Evolutionary conservation across 2,797 vertebrate genomes (phyloP).

Genomic region (Hoplostethus atlanticus): DNA sequence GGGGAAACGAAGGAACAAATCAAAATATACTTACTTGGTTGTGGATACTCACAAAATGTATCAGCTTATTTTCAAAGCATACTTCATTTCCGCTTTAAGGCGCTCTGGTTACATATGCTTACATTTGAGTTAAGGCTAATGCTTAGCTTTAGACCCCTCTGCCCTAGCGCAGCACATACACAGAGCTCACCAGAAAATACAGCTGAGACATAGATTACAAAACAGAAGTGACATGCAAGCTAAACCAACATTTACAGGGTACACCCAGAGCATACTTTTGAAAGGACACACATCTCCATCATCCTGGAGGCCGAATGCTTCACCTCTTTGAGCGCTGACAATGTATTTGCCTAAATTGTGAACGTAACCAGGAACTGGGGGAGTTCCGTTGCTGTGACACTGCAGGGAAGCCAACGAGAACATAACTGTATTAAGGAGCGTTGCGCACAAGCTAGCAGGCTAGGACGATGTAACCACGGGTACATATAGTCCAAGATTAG

Average conservation of each 20-base stretch:
- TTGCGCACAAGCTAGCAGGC: slow-evolving; percentile 9
- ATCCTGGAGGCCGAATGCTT: neutral
- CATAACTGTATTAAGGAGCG: slow-evolving; percentile 3
- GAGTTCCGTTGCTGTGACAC: neutral
- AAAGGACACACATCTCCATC: neutral
- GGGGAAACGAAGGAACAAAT: neutral
- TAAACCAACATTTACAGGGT: neutral
- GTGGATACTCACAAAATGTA: neutral
- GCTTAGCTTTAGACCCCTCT: slow-evolving; percentile 41
- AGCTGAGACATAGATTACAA: slow-evolving; percentile 1
- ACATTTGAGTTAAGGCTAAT: slow-evolving; percentile 45
- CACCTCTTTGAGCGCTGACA: neutral
- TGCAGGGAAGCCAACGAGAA: slow-evolving; percentile 15
- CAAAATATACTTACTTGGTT: neutral
- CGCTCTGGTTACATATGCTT: slow-evolving; percentile 34
- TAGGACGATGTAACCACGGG: slow-evolving; percentile 5
- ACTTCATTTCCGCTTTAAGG: slow-evolving; percentile 40
- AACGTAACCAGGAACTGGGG: neutral
- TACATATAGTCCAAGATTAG: neutral
- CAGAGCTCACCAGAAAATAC: neutral
- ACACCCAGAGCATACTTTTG: neutral
- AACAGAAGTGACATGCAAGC: slow-evolving; percentile 8
- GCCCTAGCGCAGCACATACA: slow-evolving; percentile 31
- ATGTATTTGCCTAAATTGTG: neutral
- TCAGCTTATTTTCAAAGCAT: neutral